Base-by-base conservation (phyloP, 1,140 invertebrate species). In the Odontomachus brunneus region DNA sequence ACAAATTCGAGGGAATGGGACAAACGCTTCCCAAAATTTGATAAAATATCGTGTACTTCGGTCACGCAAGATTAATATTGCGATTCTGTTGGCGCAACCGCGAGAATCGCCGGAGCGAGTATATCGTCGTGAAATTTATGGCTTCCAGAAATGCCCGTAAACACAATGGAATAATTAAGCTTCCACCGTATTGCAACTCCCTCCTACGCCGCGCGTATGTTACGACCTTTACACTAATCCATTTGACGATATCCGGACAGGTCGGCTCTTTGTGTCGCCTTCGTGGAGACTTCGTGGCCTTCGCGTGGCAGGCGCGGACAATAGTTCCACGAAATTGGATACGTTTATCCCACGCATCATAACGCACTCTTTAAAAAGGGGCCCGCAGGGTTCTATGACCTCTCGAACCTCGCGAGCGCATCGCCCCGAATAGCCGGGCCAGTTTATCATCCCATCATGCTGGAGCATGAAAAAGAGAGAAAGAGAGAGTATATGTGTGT, bases 291-390 rank as follows among this genome's bases (percentile, higher is more conserved):
- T 49, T 62, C 59, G 19, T 80, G 24, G 38, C 65, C 75, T 29
- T 80, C 75, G 67, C 12, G 59, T 38, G 66, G 24, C 33, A 55
- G 60, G n/a, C 81, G 24, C 51, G 67, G 63, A 74, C 38, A 87
- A 87, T 84, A 74, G 81, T 84, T 87, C 73, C 82, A 88, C 59
- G 82, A 76, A 88, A 87, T 87, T 88, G 82, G 85, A 88, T 76
- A 88, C 75, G 82, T 73, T 66, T 62, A 69, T 87, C 86, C 86
- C 86, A 85, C 66, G 72, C 86, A 67, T 78, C 60, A 69, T 57
- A 62, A 66, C 53, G 55, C 12, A 51, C 57, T 38, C 75, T 82
- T 78, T 76, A 48, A 44, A 72, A 87, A 84, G 53, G 44, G 57
- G 55, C 69, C 84, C 38, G 22, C 33, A 67, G 71, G 53, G 86